phyloP scores from a whole-genome alignment of 2,113 vertebrate genomes.

The Mystacornis crossleyi region DNA sequence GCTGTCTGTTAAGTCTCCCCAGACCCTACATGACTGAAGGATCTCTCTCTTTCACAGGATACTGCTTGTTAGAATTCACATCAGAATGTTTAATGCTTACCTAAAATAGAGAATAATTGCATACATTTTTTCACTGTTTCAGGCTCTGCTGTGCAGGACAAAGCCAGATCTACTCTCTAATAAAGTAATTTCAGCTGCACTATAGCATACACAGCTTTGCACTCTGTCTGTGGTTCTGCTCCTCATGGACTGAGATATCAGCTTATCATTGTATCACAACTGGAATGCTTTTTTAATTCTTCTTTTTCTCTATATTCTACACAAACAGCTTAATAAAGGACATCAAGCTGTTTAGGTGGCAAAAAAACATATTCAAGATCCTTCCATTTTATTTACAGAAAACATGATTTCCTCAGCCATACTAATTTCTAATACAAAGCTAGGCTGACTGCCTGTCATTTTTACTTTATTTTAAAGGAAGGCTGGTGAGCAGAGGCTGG shows the following conservation, averaged over 20 bases:
- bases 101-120: slow-evolving; percentile 1
- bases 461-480: not conserved
- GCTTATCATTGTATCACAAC: not conserved
- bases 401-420: not conserved
- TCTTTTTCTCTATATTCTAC: not conserved
- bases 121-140: not conserved
- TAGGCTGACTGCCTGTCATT: not conserved
- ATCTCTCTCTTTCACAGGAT: not conserved
- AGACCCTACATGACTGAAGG: not conserved
- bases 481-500: not conserved
- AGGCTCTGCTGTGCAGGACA: slow-evolving; percentile 39
- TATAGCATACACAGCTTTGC: not conserved
- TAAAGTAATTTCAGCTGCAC: not conserved
- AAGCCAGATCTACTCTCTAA: not conserved
- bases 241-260: not conserved
- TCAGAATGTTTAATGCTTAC: not conserved
- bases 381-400: not conserved
- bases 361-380: not conserved
- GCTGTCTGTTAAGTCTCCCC: not conserved
- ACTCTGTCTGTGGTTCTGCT: not conserved
- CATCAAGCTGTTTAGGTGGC: not conserved
- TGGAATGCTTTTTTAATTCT: not conserved
- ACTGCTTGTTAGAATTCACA: not conserved
- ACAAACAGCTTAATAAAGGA: not conserved
- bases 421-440: not conserved